Conservation (phyloP, 2,113 vertebrate genomes). For the Falco punctatus region DNA sequence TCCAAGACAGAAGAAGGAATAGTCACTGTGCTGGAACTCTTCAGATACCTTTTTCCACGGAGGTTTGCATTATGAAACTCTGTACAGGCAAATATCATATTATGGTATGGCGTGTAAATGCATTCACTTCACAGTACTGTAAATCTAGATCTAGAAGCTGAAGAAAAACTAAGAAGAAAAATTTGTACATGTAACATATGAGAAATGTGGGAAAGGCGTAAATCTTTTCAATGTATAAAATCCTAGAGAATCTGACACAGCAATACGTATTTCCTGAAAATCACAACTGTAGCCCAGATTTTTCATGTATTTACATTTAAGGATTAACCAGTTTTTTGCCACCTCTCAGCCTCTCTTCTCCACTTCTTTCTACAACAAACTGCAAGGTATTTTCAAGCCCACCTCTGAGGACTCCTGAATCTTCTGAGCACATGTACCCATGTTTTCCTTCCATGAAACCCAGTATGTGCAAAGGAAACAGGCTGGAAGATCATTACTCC, state of each 20-base stretch:
- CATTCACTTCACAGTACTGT: neutral
- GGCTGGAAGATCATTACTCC: neutral
- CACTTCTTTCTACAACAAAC: neutral
- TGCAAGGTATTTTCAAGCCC: neutral
- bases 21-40: neutral
- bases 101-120: neutral
- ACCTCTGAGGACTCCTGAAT: neutral
- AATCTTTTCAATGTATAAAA: neutral
- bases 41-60: neutral
- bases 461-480: neutral
- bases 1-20: neutral
- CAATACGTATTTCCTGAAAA: neutral
- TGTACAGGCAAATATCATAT: neutral
- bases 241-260: neutral
- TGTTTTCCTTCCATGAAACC: neutral
- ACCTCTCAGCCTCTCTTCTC: neutral
- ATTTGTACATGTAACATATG: neutral
- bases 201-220: neutral
- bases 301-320: neutral
- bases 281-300: accelerated
- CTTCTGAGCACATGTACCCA: neutral
- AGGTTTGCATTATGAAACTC: neutral
- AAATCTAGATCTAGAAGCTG: neutral
- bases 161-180: neutral
- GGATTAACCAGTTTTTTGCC: neutral